Evolutionary conservation across 2,888 invertebrate genomes (phyloP).

Genomic region (Nebria brevicollis): DNA sequence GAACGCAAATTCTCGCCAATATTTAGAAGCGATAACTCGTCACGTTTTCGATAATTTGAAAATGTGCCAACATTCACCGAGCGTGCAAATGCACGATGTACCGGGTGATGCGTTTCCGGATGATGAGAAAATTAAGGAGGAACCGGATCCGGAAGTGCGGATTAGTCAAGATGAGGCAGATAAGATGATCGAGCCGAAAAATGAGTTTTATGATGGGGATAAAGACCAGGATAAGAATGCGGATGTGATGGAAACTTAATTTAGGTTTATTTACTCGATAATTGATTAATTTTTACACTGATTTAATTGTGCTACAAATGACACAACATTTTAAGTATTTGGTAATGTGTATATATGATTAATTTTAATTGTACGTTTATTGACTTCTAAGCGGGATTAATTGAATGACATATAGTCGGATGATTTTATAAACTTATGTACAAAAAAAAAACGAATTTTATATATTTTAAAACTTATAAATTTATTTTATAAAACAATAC

Average conservation of each 20-base stretch:
- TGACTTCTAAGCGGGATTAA: no score
- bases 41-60: slow-evolving; percentile 93
- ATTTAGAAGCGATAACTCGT: slow-evolving; percentile 78
- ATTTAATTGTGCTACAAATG: no score
- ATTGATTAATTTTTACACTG: neutral
- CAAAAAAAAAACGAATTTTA: slow-evolving; percentile 21
- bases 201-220: slow-evolving; percentile 91
- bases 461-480: slow-evolving; percentile 22
- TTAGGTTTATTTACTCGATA: neutral
- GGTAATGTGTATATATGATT: neutral
- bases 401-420: no score
- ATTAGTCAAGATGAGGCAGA: slow-evolving; percentile 83
- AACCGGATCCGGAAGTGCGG: slow-evolving; percentile 84
- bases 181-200: slow-evolving; percentile 82
- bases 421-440: neutral
- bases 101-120: slow-evolving; percentile 84
- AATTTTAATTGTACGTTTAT: neutral
- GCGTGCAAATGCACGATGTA: slow-evolving; percentile 97
- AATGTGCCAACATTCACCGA: slow-evolving; percentile 92
- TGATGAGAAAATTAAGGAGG: slow-evolving; percentile 76
- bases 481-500: slow-evolving; percentile 23
- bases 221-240: slow-evolving; percentile 86
- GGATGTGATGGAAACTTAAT: slow-evolving; percentile 62
- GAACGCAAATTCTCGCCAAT: slow-evolving; percentile 96
- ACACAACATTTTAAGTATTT: neutral